Base-by-base conservation (phyloP, 2,797 vertebrate species). In the Catostomus latipinnis region DNA sequence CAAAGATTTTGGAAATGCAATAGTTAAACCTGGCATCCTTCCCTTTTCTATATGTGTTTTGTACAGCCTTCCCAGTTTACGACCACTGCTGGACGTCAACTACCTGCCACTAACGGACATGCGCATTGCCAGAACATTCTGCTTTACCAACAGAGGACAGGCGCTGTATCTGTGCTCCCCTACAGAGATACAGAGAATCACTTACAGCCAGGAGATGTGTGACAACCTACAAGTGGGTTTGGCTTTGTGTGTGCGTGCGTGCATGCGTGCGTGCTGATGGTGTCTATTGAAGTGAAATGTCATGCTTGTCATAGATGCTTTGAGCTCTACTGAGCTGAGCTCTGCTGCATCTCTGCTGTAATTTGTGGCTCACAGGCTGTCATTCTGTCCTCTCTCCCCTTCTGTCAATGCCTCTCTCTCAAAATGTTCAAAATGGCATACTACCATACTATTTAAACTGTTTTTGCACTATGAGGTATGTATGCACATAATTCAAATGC, bases 61-160 rank as follows among this genome's bases (percentile, higher is more conserved):
- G 80, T 82, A 48, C 91, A 99, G 98, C 93, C 90, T 99, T 89
- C 98, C 98, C 84, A 99, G 98, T 90, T 95, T 99, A 80, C 96
- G 98, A 58, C 96, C 97, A 0, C 90, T 99, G 92, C 94, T 99
- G 93, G 98, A 99, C 85, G 91, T 97, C 78, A 97, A 96, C 89
- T 99, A 99, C 87, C 90, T 99, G 91, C 97, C 98, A 8, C 90
- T 97, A 86, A 97, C 97, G 49, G 97, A 99, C 90, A 98, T 97
- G 96, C 96, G 98, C 90, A 98, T 98, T 89, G 97, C 98, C n/a
- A 92, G 97, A 91, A 99, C 98, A 71, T 99, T 99, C 88, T 98
- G 96, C 91, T 99, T 99, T 88, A 96, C 97, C 71, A 95, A 98
- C 0, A 94, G 96, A 81, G 98, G 97, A 1, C 97, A 99, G 88